Base-by-base conservation (phyloP, 2,888 invertebrate genomes). In the Mythimna loreyi region DNA sequence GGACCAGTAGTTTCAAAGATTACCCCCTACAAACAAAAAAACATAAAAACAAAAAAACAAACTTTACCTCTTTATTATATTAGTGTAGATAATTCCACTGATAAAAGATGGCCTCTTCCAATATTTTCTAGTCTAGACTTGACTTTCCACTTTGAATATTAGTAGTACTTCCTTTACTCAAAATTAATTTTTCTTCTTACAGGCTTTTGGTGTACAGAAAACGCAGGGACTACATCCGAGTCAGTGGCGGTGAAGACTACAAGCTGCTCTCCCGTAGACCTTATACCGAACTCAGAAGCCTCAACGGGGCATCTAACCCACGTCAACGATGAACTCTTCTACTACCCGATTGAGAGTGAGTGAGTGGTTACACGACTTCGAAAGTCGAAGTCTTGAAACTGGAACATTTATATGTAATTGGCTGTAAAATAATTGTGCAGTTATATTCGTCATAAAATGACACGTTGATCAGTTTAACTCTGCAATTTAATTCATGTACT, bases 131-230 rank as follows among this genome's bases (percentile, higher is more conserved):
- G 1, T 40, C 13, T 16, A 5, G 16, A 16, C 4, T 40, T 40
- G 16, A 40, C 19, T 40, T 40, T 16, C 3, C 4, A 0, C 4
- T 40, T 5, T 1, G 40, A 19, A 19, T 43, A 43, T n/a, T n/a
- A n/a, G n/a, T n/a, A n/a, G n/a, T 6, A n/a, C 8, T 45, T 49
- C 5, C 1, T 45, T 36, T 23, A 62, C 21, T 75, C 16, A 74
- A 67, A 40, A 57, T 43, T 0, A 3, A 23, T 13, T 4, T 66
- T 7, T 50, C 52, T 33, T 8, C 0, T 94, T 94, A 19, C 95
- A 96, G 96, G 21, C 77, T 96, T 28, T 81, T 96, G 87, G 90
- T 96, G 71, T 96, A 96, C 87, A 92, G 90, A 75, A 96, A 92
- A 75, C 91, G 96, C 3, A 88, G 87, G 47, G 92, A 91, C 7